Base-by-base conservation (phyloP, 2,113 vertebrate species). In the Agapornis roseicollis region DNA sequence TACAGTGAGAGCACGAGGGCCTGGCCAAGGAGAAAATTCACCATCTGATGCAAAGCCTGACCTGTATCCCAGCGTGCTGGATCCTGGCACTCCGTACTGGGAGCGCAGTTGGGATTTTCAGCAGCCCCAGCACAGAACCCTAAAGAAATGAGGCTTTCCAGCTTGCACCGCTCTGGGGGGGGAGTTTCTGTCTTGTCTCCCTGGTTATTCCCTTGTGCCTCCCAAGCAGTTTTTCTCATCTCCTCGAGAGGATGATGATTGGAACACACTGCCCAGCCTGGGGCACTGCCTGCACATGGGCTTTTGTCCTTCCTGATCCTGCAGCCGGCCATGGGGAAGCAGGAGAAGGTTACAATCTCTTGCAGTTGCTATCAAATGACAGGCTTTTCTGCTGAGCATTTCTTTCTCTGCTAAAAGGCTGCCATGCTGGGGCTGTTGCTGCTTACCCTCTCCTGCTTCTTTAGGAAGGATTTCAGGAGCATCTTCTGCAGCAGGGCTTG, bases 361-460 rank as follows among this genome's bases (percentile, higher is more conserved):
- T 0, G 1, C 1, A 1, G 56, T 5, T 33, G 25, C 61, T 93
- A 79, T 92, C 89, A 49, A 76, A 73, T 92, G 76, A 69, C 89
- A 70, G 49, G 66, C 14, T 85, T 87, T 96, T 96, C 74, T 85
- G 93, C 87, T 93, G 93, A 95, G 66, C 53, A 1, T 11, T 22
- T 55, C 27, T 73, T 89, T 93, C 76, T 89, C 41, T 77, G 84
- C 74, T 82, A 53, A 88, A 92, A 85, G 87, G 81, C 84, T 82
- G 78, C 53, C 79, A 72, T 91, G 66, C 70, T 18, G 61, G 47
- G 56, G 49, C 2, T 12, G 65, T 27, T 89, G 77, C 92, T 2
- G 0, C 74, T 72, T 3, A 17, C 47, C 56, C 44, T 64, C 28
- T 78, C 20, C 42, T 25, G 46, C 86, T 94, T 80, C 50, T 90